Percentiles rank a stretch among this genome's conserved stretches.
Conservation (phyloP, 2,113 vertebrate genomes). For the Choloepus hoffmanni region DNA sequence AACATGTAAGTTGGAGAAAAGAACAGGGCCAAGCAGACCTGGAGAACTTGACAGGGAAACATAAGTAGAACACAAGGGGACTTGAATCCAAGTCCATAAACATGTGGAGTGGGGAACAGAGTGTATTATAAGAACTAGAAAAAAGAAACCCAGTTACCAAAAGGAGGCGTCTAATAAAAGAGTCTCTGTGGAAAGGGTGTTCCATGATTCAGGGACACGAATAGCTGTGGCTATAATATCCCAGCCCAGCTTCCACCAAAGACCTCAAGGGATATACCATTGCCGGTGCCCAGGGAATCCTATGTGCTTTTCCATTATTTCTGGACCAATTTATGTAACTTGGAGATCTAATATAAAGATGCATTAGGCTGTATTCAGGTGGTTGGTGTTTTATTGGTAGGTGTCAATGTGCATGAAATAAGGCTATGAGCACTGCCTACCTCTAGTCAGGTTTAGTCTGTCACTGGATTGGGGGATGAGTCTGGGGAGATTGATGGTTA, state of each 20-base stretch:
- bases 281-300: neutral
- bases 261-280: neutral
- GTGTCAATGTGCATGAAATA: neutral
- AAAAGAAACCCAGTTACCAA: neutral
- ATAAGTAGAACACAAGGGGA: neutral
- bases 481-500: neutral
- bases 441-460: neutral
- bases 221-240: neutral
- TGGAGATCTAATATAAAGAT: neutral
- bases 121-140: neutral
- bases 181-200: neutral
- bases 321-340: neutral
- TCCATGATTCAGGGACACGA: neutral
- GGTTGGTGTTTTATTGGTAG: no score
- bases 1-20: neutral
- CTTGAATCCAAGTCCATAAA: neutral
- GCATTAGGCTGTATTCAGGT: no score
- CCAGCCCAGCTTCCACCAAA: neutral
- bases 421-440: neutral
- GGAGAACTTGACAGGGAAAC: neutral
- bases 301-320: neutral
- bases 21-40: neutral
- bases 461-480: neutral
- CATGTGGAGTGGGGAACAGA: neutral
- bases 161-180: neutral